phyloP scores from a whole-genome alignment of 2,888 invertebrate genomes.

The Mythimna albipuncta region DNA sequence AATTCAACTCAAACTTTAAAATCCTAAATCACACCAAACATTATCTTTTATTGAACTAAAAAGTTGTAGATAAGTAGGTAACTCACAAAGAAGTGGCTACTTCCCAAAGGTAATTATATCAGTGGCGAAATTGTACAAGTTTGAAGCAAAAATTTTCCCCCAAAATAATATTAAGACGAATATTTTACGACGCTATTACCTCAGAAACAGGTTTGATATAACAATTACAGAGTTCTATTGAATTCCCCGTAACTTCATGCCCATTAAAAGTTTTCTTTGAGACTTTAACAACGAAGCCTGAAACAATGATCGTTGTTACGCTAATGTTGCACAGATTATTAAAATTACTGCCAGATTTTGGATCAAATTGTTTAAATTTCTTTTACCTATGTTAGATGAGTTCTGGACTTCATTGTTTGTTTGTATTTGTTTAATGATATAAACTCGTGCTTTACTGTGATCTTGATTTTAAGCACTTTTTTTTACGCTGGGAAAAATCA shows the following conservation, averaged over 20 bases:
- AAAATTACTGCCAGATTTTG: constrained; percentile 73
- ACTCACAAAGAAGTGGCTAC: constrained; percentile 63
- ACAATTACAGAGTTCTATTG: constrained; percentile 78
- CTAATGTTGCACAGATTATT: constrained; percentile 79
- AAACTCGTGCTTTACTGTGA: too few relatives aligned
- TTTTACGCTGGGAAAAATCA: too few relatives aligned
- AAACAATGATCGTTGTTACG: constrained; percentile 81
- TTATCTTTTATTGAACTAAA: constrained; percentile 62
- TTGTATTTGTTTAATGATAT: not conserved
- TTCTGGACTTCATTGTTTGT: constrained; percentile 14
- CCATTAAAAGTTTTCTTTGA: constrained; percentile 85
- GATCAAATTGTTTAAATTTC: constrained; percentile 63
- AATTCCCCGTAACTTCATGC: constrained; percentile 80
- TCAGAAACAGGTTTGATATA: constrained; percentile 72
- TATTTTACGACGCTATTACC: constrained; percentile 76
- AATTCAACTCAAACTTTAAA: not conserved
- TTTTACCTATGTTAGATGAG: constrained; percentile 37
- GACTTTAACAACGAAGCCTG: constrained; percentile 77
- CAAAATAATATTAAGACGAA: constrained; percentile 74
- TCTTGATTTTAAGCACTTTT: not conserved
- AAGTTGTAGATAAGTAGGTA: constrained; percentile 60
- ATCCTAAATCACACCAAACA: constrained; percentile 53
- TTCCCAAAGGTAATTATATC: constrained; percentile 66
- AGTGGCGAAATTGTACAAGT: constrained; percentile 73
- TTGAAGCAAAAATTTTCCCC: constrained; percentile 72